A percentile compares a stretch with the other conserved stretches of the same genome.
phyloP scores from a whole-genome alignment of 2,888 invertebrate genomes.

The Synergus umbraculus region DNA sequence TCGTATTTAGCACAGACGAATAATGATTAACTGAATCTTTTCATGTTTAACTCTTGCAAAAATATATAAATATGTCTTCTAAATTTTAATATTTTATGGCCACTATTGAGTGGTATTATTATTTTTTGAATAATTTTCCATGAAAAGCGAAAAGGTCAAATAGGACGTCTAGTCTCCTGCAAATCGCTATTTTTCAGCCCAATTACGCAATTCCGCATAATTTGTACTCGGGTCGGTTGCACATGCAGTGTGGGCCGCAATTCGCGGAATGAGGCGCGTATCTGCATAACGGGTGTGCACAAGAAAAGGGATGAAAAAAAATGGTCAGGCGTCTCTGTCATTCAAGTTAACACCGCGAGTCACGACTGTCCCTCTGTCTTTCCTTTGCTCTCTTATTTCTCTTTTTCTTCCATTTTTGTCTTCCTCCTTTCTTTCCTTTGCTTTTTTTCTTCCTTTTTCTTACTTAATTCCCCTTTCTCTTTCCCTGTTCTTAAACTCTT shows the following conservation, averaged over 20 bases:
- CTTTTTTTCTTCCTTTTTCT: conserved; percentile 32
- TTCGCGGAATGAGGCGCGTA: conserved; percentile 43
- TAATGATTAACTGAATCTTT: neutral
- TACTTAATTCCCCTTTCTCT: neutral
- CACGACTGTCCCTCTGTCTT: conserved; percentile 38
- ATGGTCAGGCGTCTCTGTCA: conserved; percentile 46
- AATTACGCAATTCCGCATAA: conserved; percentile 59
- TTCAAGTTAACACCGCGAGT: conserved; percentile 56
- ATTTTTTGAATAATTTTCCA: neutral
- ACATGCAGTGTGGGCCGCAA: conserved; percentile 42
- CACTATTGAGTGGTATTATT: neutral
- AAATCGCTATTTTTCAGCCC: conserved; percentile 49
- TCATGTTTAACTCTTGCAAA: neutral
- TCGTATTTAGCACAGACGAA: neutral
- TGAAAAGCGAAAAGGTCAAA: neutral
- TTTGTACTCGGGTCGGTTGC: conserved; percentile 45
- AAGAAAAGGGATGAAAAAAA: conserved; percentile 41
- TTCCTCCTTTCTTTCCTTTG: conserved; percentile 12
- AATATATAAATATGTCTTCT: too few species aligned
- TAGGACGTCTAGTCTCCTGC: conserved; percentile 29
- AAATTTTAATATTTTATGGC: neutral
- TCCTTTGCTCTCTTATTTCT: neutral
- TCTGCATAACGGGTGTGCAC: conserved; percentile 46
- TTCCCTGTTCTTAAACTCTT: conserved; percentile 22
- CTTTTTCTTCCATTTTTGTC: conserved; percentile 30